Base-by-base conservation (phyloP, 2,113 vertebrate species). In the Calcarius ornatus region DNA sequence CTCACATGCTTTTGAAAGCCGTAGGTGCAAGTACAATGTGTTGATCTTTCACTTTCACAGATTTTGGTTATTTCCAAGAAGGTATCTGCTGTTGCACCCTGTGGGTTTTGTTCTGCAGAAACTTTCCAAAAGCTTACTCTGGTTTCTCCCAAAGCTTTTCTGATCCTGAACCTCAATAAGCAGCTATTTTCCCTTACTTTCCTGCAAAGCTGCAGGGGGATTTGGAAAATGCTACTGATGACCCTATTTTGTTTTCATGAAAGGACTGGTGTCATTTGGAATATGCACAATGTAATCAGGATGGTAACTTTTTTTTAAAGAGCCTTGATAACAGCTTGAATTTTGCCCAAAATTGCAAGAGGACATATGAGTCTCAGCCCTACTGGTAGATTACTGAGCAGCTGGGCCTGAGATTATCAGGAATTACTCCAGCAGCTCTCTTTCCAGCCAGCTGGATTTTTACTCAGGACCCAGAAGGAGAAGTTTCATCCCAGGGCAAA, bases 1-100 rank as follows among this genome's bases (percentile, higher is more conserved):
- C 83, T 92, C n/a, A 23, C 53, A 59, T 30, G 50, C 43, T 72
- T 95, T 91, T n/a, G 8, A 95, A 95, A 94, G 83, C 54, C 48
- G 6, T 50, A 27, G 53, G 88, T 81, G 30, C 76, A 94, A 95
- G 92, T 73, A 88, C 57, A 93, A n/a, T 42, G 31, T 56, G 88
- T 91, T 86, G 90, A 95, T 88, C 85, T 92, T 90, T 30, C 88
- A 70, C 86, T 93, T 95, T n/a, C 90, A 83, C 40, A 33, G 81
- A 83, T 85, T 92, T 93, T 78, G 40, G 60, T 63, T 89, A 80
- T 79, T 81, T 66, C 71, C 48, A 63, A 75, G 59, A 64, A 19
- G 71, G 28, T 54, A 75, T 66, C 88, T 95, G 43, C 47, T 72
- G 43, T 11, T 70, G 56, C 14, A 60, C 57, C 73, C n/a, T 6